These are phyloP conservation scores for Saxidomus purpurata DNA, from an alignment of 1,140 invertebrate genomes.

Conservation along the genomic window DNA sequence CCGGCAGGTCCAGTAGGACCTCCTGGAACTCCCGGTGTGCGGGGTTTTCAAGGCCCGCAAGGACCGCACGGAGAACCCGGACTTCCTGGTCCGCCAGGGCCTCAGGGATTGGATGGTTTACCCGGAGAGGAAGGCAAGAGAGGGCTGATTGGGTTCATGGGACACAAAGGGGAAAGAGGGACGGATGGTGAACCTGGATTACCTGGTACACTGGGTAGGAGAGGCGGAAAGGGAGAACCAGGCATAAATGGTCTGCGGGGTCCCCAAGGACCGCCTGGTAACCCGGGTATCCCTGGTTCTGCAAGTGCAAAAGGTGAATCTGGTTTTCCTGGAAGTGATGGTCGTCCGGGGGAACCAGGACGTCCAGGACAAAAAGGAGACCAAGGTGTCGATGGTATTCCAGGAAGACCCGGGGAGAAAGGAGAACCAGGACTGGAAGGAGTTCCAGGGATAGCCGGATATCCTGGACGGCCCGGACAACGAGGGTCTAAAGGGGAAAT, in stretches of 20 bases:
- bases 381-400: not conserved
- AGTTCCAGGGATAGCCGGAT: not conserved
- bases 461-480: not conserved
- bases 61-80: conserved; percentile 29
- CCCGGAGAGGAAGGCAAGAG: not conserved
- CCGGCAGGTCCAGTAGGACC: conserved; percentile 6
- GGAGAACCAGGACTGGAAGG: conserved; percentile 16
- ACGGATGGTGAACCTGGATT: not conserved
- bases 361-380: not conserved
- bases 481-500: not conserved
- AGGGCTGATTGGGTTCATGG: not conserved
- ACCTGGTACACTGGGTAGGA: not conserved
- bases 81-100: not conserved
- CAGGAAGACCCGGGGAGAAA: not conserved
- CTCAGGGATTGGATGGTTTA: conserved; percentile 10
- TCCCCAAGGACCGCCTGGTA: not conserved
- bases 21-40: conserved; percentile 18
- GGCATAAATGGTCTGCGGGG: conserved; percentile 16
- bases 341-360: not conserved
- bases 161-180: conserved; percentile 1
- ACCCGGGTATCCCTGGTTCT: conserved; percentile 2
- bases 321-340: not conserved
- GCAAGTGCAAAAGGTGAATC: conserved; percentile 23
- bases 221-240: not conserved
- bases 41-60: conserved; percentile 15